These are phyloP conservation scores for Pholis gunnellus DNA, from an alignment of 2,113 vertebrate genomes.

Conservation along the genomic window DNA sequence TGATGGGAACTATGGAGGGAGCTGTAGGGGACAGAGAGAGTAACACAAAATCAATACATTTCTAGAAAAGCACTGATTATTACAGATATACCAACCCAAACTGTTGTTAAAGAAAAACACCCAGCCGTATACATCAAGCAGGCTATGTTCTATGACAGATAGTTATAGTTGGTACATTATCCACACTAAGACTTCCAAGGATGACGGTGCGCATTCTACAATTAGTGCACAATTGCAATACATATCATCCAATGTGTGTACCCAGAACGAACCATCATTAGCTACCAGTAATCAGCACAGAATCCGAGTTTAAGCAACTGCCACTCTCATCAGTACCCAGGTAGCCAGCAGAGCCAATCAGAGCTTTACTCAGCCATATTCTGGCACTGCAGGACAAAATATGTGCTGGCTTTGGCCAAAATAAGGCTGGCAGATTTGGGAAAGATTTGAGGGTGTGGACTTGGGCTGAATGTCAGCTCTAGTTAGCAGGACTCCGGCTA, in stretches of 20 bases:
- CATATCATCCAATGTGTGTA: neutral
- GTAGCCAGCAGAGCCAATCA: slow-evolving; percentile 53
- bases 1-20: slow-evolving; percentile 97
- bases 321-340: slow-evolving; percentile 46
- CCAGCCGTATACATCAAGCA: neutral
- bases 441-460: slow-evolving; percentile 41
- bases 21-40: slow-evolving; percentile 83
- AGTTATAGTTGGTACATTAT: neutral
- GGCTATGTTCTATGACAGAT: neutral
- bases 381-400: slow-evolving; percentile 32
- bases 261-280: neutral
- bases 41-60: slow-evolving; percentile 38
- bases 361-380: slow-evolving; percentile 46
- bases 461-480: slow-evolving; percentile 31
- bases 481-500: slow-evolving; percentile 34
- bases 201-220: neutral
- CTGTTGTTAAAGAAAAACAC: neutral
- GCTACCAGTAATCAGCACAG: slow-evolving; percentile 2
- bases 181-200: neutral
- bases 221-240: neutral
- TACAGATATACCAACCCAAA: neutral
- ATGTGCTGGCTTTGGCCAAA: slow-evolving; percentile 33
- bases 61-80: neutral
- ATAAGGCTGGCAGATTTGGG: slow-evolving; percentile 39
- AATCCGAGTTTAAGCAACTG: slow-evolving; percentile 22